Base-by-base conservation (phyloP, 2,113 vertebrate species). In the Dromaius novaehollandiae region DNA sequence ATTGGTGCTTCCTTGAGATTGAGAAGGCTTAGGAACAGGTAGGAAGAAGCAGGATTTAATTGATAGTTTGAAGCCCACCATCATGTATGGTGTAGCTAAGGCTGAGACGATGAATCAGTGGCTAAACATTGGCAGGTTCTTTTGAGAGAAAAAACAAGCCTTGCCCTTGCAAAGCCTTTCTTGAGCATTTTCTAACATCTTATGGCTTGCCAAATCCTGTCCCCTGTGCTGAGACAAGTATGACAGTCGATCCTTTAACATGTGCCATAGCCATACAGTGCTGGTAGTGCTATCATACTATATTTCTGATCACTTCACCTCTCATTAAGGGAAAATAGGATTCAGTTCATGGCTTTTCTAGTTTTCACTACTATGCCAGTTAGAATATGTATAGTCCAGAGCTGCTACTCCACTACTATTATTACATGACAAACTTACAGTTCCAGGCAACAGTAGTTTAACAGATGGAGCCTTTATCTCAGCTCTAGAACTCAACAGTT, bases 61-160 rank as follows among this genome's bases (percentile, higher is more conserved):
- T 75, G 73, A 71, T 1, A 0, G 42, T 73, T 86, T 79, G 16
- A 90, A 90, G 71, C 28, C 48, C 92, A 55, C 51, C 48, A 75
- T 58, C 81, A 70, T 0, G 3, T 58, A 74, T 2, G 3, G 77
- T 89, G 15, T 58, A 90, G 51, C 36, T 84, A 63, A 88, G 66
- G 36, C n/a, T 50, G 48, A 79, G 56, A 78, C 84, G 25, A 71
- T 51, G 15, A 91, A 79, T 76, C 61, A 80, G 56, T 55, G 65
- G 26, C 40, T 80, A 64, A 71, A 85, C 28, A 48, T 25, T n/a
- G 13, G 34, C 19, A 89, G 32, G 30, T 69, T 60, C 42, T 36
- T 90, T 68, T 82, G 56, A 76, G 56, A 80, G 84, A 30, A 12
- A 88, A 93, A 96, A 73, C 53, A 87, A 71, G 34, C 5, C 53